Base-by-base conservation (phyloP, 2,888 invertebrate genomes). In the Pseudoips prasinana region DNA sequence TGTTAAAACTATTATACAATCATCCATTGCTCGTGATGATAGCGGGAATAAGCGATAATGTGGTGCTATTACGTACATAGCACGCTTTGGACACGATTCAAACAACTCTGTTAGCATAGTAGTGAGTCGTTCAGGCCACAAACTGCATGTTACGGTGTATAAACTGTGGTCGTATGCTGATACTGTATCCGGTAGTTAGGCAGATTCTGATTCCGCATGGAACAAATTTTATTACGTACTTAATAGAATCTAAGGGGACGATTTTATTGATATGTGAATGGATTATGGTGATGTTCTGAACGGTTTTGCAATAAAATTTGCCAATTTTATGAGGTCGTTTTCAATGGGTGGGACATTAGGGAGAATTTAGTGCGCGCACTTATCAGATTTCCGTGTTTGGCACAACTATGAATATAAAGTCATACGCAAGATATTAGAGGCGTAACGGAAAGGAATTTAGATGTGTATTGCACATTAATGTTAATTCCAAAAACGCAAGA, bases 41-140 rank as follows among this genome's bases (percentile, higher is more conserved):
- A 48, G 38, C 38, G 43, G 37, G 39, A 54, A 57, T 46, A 42
- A 49, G 51, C 62, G 45, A 55, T 58, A 61, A 60, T 52, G 51
- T 40, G 37, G 39, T 31, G 39, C 53, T 33, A 60, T 66, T 61
- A 65, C 51, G 38, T 34, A 39, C 51, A 44, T 31, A 40, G 40
- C 48, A 22, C 37, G 62, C 57, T 58, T 68, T 70, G 69, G 67
- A 66, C 56, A 33, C 39, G 50, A 51, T 69, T 67, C 66, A 69
- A 70, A 69, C 60, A 50, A 60, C 59, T 55, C 36, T 42, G 62
- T 64, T 58, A 55, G 49, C 39, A 33, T 48, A 51, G 49, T 48
- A 53, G 29, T 45, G 46, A 47, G 59, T 65, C 66, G 58, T 68
- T 66, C 42, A 28, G 46, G 29, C 63, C 58, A 17, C 64, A 64